phyloP scores from a whole-genome alignment of 2,888 invertebrate genomes.

The Eilema depressum region DNA sequence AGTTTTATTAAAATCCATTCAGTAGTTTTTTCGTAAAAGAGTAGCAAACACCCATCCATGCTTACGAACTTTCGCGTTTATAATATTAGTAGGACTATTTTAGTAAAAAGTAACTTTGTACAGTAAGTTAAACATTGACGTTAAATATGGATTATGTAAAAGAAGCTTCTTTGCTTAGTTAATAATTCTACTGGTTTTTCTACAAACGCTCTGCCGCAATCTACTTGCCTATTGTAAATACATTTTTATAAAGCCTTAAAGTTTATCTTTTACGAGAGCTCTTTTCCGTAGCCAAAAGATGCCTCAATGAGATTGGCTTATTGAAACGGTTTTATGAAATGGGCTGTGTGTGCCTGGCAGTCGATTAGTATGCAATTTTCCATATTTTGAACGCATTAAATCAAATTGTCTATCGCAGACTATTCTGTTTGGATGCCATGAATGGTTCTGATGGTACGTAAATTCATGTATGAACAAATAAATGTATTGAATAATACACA shows the following conservation, averaged over 20 bases:
- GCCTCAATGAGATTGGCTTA: constrained; percentile 62
- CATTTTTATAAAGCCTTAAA: constrained; percentile 21
- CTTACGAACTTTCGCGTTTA: too few species aligned
- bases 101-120: neutral
- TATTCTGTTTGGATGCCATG: constrained; percentile 11
- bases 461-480: neutral
- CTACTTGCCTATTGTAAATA: neutral
- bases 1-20: too few species aligned
- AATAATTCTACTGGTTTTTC: neutral
- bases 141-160: constrained; percentile 1
- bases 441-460: neutral
- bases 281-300: constrained; percentile 59
- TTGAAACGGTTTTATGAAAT: constrained; percentile 63
- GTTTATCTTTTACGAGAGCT: constrained; percentile 46
- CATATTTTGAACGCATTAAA: constrained; percentile 72
- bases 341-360: constrained; percentile 64
- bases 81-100: too few species aligned
- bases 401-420: constrained; percentile 45
- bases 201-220: neutral
- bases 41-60: too few species aligned
- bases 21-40: too few species aligned
- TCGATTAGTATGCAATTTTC: constrained; percentile 79
- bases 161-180: neutral
- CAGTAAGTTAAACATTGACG: neutral
- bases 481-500: too few species aligned